These are phyloP conservation scores for Dipus sagitta DNA, from an alignment of 2,797 vertebrate species.

Conservation along the genomic window DNA sequence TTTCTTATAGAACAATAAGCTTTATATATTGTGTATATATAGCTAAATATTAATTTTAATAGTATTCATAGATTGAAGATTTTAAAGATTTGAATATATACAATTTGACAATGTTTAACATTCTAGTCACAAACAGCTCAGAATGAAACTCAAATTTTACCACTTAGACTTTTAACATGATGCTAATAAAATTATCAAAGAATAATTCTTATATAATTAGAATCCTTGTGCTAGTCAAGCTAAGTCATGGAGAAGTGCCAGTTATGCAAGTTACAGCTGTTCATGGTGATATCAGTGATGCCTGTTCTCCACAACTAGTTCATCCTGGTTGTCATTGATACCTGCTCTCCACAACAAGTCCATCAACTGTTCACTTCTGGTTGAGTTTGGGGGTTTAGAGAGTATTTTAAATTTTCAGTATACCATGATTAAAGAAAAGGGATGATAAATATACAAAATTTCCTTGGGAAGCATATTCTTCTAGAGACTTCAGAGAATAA, in stretches of 20 bases:
- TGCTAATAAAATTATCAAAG: neutral
- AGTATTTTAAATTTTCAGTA: neutral
- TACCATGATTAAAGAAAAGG: neutral
- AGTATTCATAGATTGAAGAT: neutral
- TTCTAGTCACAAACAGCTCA: neutral
- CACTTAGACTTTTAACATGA: neutral
- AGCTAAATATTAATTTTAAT: no score
- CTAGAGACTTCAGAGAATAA: neutral
- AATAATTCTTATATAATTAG: neutral
- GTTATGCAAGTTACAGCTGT: neutral
- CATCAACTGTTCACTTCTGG: neutral
- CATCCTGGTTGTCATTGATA: no score
- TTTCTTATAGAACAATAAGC: neutral
- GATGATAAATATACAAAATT: neutral
- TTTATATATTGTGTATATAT: neutral
- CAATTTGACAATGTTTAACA: slow-evolving; percentile 4
- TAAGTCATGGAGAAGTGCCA: neutral
- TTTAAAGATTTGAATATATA: neutral
- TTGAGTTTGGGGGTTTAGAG: neutral
- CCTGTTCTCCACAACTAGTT: neutral
- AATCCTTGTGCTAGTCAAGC: neutral
- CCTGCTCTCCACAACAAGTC: neutral
- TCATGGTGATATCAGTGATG: neutral
- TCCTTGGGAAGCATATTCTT: neutral
- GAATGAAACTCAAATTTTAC: neutral